A percentile compares a stretch with the other conserved stretches of the same genome.
Evolutionary conservation across 2,888 invertebrate genomes (phyloP).

Genomic region (Limnephilus lunatus): DNA sequence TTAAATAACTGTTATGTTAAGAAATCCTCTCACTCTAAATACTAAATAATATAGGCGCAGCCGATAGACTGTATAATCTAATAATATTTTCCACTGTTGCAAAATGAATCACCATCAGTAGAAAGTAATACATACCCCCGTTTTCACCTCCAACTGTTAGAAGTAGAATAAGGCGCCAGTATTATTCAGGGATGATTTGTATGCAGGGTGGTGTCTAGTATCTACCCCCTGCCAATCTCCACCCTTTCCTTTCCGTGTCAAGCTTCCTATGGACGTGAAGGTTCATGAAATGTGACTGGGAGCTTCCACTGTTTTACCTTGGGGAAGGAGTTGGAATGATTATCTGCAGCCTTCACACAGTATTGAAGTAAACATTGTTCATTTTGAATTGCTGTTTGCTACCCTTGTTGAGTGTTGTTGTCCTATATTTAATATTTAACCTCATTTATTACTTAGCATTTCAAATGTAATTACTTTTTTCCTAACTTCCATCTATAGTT

Average conservation of each 20-base stretch:
- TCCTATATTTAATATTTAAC: too few relatives aligned
- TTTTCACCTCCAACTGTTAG: neutral
- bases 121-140: neutral
- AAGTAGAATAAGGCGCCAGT: neutral
- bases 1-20: too few relatives aligned
- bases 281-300: conserved; percentile 40
- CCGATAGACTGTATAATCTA: too few relatives aligned
- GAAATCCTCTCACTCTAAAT: too few relatives aligned
- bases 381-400: neutral
- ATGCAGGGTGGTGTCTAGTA: conserved; percentile 35
- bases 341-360: neutral
- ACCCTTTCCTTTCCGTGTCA: conserved; percentile 36
- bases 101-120: neutral
- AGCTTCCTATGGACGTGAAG: conserved; percentile 48
- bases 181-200: conserved; percentile 47
- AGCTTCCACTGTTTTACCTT: neutral
- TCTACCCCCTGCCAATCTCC: conserved; percentile 12
- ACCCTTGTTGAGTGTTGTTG: too few relatives aligned
- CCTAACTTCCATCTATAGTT: too few relatives aligned
- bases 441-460: too few relatives aligned
- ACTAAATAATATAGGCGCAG: too few relatives aligned
- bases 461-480: too few relatives aligned
- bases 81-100: neutral
- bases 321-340: neutral
- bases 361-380: neutral